Evolutionary conservation across 2,797 vertebrate genomes (phyloP), one percentile per base, ranked within the genome.

Genomic region (Gadopsis marmoratus): DNA sequence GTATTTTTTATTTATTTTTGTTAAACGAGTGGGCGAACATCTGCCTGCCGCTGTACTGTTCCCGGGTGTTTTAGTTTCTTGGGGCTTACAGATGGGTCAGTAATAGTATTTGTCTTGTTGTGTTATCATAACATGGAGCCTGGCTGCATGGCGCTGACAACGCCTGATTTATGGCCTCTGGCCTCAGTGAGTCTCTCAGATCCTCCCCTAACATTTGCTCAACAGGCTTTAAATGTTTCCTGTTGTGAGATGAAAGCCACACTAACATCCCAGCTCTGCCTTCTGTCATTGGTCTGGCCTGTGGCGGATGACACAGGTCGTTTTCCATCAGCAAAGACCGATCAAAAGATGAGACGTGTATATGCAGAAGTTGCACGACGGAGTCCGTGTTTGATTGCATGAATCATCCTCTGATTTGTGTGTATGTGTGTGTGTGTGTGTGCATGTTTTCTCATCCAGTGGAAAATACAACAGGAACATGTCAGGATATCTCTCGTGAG

Each of bases 191-290:
- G 53, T 64, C 78, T 82, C 77, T 88, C 81, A 71, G 66, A 82
- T 86, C 84, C 77, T 65, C 79, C 73, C 64, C 55, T 66, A 87
- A 83, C 88, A 89, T 92, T 92, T 94, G 82, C 80, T 85, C 88
- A 71, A 72, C 76, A 70, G 81, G 74, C 82, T 83, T 86, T 81
- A 79, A 76, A 84, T 77, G 83, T 72, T 83, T 90, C 89, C 88
- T 85, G 84, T 78, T 83, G 88, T 71, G 83, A 88, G 84, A 86
- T 81, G 62, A 84, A 85, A 89, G 79, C 35, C 67, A 26, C 62
- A 14, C 60, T 50, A 67, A 51, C 76, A 56, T 72, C 81, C 59
- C 65, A 10, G 50, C 54, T 72, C 70, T 77, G 68, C 60, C 84
- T 70, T 63, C 33, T 70, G 47, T 78, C 41, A 9, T 11, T 19